Base-by-base conservation (phyloP, 2,113 vertebrate species). In the Pandion haliaetus region DNA sequence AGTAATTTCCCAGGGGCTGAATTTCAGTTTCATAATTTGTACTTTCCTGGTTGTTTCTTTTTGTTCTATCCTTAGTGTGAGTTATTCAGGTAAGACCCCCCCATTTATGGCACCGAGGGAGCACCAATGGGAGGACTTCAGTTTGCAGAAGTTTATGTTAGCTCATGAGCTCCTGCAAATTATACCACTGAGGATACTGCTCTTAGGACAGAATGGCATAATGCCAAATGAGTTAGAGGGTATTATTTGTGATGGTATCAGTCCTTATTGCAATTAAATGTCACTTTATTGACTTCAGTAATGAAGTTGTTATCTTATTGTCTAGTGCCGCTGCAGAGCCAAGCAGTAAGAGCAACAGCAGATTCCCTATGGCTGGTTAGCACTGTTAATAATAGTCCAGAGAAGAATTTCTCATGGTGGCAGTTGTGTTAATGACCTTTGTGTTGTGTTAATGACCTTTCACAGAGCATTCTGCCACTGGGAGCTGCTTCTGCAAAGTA, bases 401-500 rank as follows among this genome's bases (percentile, higher is more conserved):
- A 42, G 82, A 55, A 84, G 59, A 88, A 71, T 74, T 23, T 34
- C 82, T 67, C 16, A 4, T 36, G 65, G 80, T 70, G 83, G 65
- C n/a, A 91, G 84, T 36, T 82, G 93, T 96, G 89, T 58, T 61
- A 49, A 44, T 90, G 92, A 73, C 96, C 96, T 95, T 52, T 86
- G 72, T 78, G 82, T 63, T 92, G 95, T 95, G 72, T 24, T 50
- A 16, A 63, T 90, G 94, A 91, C 94, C 96, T 95, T 94, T 85
- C 93, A 10, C 5, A 1, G 77, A 91, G 83, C 47, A 9, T 71
- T 92, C 90, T 78, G 76, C 76, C 44, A 4, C 77, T 40, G 88
- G 93, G 77, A 89, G 17, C 73, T 76, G 69, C 88, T 94, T 55
- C 94, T 91, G 58, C 78, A 66, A 32, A 84, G 45, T 21, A 61